Conservation (phyloP, 2,113 vertebrate genomes). For the Cyprinodon tularosa region DNA sequence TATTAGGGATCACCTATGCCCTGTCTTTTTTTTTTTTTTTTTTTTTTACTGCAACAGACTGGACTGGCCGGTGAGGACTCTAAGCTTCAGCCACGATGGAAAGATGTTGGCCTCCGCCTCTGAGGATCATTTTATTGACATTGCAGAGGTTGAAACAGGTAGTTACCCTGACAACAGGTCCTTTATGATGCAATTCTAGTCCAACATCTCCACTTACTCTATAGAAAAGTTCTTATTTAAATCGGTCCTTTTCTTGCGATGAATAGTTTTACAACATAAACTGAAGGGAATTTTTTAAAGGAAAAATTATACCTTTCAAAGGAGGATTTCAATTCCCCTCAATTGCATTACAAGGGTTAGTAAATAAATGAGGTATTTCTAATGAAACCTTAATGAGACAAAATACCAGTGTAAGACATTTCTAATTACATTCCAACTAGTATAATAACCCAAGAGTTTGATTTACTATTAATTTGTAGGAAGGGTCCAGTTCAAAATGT, state of each 20-base stretch:
- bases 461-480: too few relatives aligned
- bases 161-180: conserved; percentile 1
- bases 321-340: too few relatives aligned
- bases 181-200: neutral
- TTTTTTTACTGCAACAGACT: conserved; percentile 74
- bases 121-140: conserved; percentile 98
- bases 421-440: too few relatives aligned
- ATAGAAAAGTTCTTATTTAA: neutral
- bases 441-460: too few relatives aligned
- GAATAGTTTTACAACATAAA: too few relatives aligned
- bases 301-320: too few relatives aligned
- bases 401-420: too few relatives aligned
- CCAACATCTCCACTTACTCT: neutral
- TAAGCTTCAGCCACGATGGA: conserved; percentile 97
- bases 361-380: too few relatives aligned
- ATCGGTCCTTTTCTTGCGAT: neutral
- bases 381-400: too few relatives aligned
- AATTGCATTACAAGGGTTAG: too few relatives aligned
- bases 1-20: neutral
- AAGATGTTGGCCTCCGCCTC: conserved; percentile 97
- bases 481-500: too few relatives aligned
- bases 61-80: conserved; percentile 95
- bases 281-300: too few relatives aligned
- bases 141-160: conserved; percentile 97
- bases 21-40: neutral